Evolutionary conservation across 2,888 invertebrate genomes (phyloP).

Genomic region (Erannis defoliaria): DNA sequence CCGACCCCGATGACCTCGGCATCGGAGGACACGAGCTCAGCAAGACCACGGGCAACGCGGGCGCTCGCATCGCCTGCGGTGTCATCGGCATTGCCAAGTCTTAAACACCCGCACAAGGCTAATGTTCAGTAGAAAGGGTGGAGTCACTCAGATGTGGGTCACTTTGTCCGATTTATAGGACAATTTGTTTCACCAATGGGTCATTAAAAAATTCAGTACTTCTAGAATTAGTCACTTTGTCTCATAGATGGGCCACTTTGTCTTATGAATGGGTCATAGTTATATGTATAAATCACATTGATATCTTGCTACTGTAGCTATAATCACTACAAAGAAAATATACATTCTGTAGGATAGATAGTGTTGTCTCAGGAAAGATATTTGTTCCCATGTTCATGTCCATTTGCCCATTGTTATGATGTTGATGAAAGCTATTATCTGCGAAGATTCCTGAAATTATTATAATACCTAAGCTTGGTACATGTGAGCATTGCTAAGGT

Average conservation of each 20-base stretch:
- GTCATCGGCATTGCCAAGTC: conserved; percentile 91
- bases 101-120: conserved; percentile 9
- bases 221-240: no score
- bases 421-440: not conserved
- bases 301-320: no score
- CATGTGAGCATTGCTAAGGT: not conserved
- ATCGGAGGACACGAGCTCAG: conserved; percentile 96
- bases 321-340: no score
- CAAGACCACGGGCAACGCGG: conserved; percentile 97
- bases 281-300: not conserved
- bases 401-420: no score
- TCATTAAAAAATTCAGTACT: no score
- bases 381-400: no score
- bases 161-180: not conserved
- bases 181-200: not conserved
- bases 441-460: no score
- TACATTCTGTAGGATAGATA: not conserved
- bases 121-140: conserved; percentile 19
- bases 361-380: not conserved
- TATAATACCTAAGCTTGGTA: not conserved
- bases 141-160: not conserved
- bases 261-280: not conserved
- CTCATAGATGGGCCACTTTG: not conserved
- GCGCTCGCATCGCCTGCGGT: conserved; percentile 95
- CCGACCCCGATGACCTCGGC: conserved; percentile 97